A percentile compares a stretch with the other conserved stretches of the same genome.
Evolutionary conservation across 2,888 invertebrate species (phyloP).

Genomic region (Protodeltote pygarga): DNA sequence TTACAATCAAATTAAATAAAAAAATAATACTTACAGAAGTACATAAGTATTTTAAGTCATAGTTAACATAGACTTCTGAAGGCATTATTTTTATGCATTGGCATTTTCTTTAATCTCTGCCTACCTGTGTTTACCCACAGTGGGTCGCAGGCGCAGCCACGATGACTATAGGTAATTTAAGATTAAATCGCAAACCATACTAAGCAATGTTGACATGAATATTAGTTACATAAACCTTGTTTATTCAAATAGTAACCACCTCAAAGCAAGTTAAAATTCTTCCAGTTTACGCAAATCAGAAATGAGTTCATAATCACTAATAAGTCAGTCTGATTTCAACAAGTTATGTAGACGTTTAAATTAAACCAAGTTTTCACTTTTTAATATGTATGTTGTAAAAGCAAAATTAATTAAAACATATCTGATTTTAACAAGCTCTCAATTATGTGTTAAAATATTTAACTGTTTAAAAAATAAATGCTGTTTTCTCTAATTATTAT

Average conservation of each 20-base stretch:
- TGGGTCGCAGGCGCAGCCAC: too few relatives aligned
- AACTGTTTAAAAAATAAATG: too few relatives aligned
- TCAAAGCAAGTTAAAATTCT: too few relatives aligned
- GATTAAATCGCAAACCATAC: slow-evolving; percentile 9
- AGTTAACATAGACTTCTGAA: too few relatives aligned
- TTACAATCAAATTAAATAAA: too few relatives aligned
- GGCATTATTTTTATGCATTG: too few relatives aligned
- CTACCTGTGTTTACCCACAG: not conserved
- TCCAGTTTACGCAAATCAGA: too few relatives aligned
- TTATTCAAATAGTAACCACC: slow-evolving; percentile 41
- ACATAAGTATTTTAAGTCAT: too few relatives aligned
- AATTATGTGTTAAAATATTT: not conserved
- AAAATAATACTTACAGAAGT: too few relatives aligned
- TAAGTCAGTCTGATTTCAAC: slow-evolving; percentile 42
- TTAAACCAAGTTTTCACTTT: slow-evolving; percentile 40
- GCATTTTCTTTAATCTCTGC: not conserved
- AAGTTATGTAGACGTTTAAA: slow-evolving; percentile 18
- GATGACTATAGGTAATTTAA: too few relatives aligned
- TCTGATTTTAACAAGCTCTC: slow-evolving; percentile 9
- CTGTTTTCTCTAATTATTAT: too few relatives aligned
- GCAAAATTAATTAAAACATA: slow-evolving; percentile 23
- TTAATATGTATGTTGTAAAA: slow-evolving; percentile 20
- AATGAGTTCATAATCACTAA: too few relatives aligned
- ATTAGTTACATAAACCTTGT: slow-evolving; percentile 31
- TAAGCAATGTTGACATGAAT: slow-evolving; percentile 24